Percentiles rank a stretch among this genome's conserved stretches.
Conservation (phyloP, 1,140 invertebrate species). For the Rhopalosiphum maidis region DNA sequence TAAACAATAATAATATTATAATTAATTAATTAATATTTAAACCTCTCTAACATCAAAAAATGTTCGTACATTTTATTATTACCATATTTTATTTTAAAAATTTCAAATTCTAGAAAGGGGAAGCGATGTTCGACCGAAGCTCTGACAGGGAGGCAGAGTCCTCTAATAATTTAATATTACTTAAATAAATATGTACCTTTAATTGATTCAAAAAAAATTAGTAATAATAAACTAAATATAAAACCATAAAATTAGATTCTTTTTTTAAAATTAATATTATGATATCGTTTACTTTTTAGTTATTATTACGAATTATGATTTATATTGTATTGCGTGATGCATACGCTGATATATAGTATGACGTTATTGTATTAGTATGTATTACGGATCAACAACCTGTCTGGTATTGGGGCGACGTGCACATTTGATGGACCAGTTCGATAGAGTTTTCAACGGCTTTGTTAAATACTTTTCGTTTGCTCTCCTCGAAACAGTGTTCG, state of each 20-base stretch:
- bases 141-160: background rate
- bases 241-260: background rate
- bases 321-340: background rate
- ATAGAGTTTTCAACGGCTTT: conserved; percentile 68
- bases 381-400: conserved; percentile 63
- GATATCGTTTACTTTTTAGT: background rate
- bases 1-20: too few species aligned
- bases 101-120: background rate
- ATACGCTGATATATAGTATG: background rate
- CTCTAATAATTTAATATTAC: background rate
- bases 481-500: conserved; percentile 68
- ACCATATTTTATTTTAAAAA: background rate
- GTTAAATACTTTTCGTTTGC: conserved; percentile 67
- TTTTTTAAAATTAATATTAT: background rate
- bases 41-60: background rate
- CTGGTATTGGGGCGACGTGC: conserved; percentile 68
- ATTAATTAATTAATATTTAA: too few species aligned
- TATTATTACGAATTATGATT: background rate
- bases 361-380: background rate
- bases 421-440: conserved; percentile 69
- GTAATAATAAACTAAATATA: background rate
- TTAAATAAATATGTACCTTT: background rate
- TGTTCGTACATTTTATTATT: background rate
- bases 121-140: background rate
- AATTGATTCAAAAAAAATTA: background rate